These are phyloP conservation scores for Triops longicaudatus DNA, from an alignment of 1,140 invertebrate genomes.

Conservation along the genomic window DNA sequence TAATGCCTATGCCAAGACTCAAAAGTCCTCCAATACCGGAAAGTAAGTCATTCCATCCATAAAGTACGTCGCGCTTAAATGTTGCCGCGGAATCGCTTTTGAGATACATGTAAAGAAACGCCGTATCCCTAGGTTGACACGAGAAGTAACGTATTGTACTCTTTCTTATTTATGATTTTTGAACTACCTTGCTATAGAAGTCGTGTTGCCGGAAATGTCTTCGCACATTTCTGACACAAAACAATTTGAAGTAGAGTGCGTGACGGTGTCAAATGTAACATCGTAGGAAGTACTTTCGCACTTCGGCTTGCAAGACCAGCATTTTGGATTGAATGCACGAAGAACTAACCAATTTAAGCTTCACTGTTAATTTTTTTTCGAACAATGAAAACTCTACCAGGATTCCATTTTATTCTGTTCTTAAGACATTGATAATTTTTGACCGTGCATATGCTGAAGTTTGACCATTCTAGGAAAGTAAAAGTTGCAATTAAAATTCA, in stretches of 20 bases:
- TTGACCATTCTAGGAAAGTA: neutral
- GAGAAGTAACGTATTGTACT: no score
- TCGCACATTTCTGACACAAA: neutral
- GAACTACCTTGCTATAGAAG: no score
- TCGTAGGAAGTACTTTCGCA: neutral
- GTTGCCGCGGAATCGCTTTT: neutral
- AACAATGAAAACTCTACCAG: neutral
- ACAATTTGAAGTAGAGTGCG: neutral
- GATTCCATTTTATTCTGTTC: neutral
- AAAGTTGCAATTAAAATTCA: no score
- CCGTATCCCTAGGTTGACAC: neutral
- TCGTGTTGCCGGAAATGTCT: neutral
- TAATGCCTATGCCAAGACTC: constrained; percentile 24
- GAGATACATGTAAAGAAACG: neutral
- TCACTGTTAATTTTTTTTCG: neutral
- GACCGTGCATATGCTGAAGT: neutral
- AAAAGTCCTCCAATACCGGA: constrained; percentile 26
- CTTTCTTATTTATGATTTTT: no score
- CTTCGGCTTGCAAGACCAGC: neutral
- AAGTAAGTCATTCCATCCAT: neutral
- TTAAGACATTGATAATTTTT: neutral
- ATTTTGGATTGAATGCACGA: neutral
- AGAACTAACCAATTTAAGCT: neutral
- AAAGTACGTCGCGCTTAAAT: neutral
- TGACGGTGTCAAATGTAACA: neutral